A percentile compares a stretch with the other conserved stretches of the same genome.
Conservation (phyloP, 2,797 vertebrate species). For the Eremophila alpestris region DNA sequence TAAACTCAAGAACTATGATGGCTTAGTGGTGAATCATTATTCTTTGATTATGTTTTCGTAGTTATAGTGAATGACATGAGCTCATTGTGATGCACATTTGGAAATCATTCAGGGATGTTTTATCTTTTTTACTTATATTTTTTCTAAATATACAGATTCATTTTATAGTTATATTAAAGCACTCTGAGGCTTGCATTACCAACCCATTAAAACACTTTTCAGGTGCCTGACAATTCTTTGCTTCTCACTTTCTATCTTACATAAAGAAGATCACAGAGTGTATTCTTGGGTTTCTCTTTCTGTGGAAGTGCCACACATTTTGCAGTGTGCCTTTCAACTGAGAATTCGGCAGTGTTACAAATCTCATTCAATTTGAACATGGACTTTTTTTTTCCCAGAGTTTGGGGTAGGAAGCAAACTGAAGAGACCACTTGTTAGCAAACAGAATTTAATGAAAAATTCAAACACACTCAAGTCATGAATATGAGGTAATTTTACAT, state of each 20-base stretch:
- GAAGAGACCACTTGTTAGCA: not conserved
- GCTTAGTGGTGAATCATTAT: slow-evolving; percentile 33
- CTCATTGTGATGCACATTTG: slow-evolving; percentile 2
- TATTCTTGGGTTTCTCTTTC: not conserved
- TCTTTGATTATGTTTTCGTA: slow-evolving; percentile 4
- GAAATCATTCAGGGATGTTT: slow-evolving; percentile 17
- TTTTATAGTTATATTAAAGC: not conserved
- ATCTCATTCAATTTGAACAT: not conserved
- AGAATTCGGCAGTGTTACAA: not conserved
- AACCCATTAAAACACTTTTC: not conserved
- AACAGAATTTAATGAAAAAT: not conserved
- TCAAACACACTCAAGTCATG: fast-evolving
- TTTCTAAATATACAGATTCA: not conserved
- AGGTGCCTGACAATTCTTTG: not conserved
- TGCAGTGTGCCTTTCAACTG: not conserved
- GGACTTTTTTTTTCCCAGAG: not conserved
- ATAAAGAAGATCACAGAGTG: not conserved
- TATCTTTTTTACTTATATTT: slow-evolving; percentile 24
- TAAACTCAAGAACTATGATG: not conserved
- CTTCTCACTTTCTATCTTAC: not conserved
- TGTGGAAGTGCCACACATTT: not conserved
- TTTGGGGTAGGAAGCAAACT: not conserved
- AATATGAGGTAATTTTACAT: not conserved
- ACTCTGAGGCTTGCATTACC: not conserved
- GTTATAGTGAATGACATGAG: not conserved